phyloP scores from a whole-genome alignment of 2,113 vertebrate genomes.

The Myotis yumanensis region DNA sequence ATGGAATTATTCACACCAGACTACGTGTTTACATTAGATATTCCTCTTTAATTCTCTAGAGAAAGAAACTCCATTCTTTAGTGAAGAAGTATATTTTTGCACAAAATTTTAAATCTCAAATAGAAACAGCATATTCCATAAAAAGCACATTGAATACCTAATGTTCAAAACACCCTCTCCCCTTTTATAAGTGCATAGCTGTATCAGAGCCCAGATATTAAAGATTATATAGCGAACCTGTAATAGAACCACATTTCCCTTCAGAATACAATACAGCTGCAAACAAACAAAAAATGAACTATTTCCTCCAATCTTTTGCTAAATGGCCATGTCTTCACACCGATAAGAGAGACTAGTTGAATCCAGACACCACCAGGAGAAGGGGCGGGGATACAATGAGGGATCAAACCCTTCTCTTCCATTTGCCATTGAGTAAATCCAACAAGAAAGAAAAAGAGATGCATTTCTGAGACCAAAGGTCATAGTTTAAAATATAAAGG shows the following conservation, averaged over 20 bases:
- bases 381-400: neutral
- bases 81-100: neutral
- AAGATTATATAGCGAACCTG: neutral
- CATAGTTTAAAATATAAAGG: conserved; percentile 13
- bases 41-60: conserved; percentile 47
- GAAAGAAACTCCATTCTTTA: neutral
- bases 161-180: neutral
- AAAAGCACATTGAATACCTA: conserved; percentile 37
- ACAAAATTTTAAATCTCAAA: conserved; percentile 39
- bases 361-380: neutral
- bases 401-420: neutral
- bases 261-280: conserved; percentile 58
- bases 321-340: neutral
- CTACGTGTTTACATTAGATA: conserved; percentile 55
- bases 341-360: neutral
- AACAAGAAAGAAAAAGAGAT: neutral
- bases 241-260: conserved; percentile 1
- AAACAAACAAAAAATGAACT: conserved; percentile 9
- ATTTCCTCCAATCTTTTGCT: conserved; percentile 34
- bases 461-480: conserved; percentile 14
- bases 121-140: neutral
- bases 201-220: neutral
- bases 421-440: neutral
- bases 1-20: conserved; percentile 51
- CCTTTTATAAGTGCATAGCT: neutral